phyloP scores from a whole-genome alignment of 2,113 vertebrate genomes.

The Esox niger region DNA sequence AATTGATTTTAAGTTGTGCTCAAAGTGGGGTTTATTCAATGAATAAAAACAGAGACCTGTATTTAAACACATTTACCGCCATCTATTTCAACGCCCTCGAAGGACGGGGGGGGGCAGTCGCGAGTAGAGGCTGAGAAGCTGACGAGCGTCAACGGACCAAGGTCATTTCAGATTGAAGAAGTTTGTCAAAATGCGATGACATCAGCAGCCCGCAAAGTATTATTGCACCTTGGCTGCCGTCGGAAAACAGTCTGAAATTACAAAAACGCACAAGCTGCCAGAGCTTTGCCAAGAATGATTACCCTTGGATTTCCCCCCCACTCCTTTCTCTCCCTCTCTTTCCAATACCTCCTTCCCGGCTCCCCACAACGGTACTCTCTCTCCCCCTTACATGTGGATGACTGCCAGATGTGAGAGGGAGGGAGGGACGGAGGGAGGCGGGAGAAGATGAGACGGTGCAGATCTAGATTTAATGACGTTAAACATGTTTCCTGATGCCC shows the following conservation, averaged over 20 bases:
- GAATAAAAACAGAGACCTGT: too few relatives aligned
- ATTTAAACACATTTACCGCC: too few relatives aligned
- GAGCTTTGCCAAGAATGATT: slow-evolving; percentile 85
- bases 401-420: slow-evolving; percentile 84
- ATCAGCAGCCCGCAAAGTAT: slow-evolving; percentile 90
- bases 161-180: slow-evolving; percentile 93
- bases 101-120: slow-evolving; percentile 36
- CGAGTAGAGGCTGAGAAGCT: slow-evolving; percentile 72
- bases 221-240: slow-evolving; percentile 82
- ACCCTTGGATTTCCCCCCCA: slow-evolving; percentile 73
- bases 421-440: slow-evolving; percentile 27
- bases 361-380: slow-evolving; percentile 19
- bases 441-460: too few relatives aligned
- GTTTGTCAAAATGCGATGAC: slow-evolving; percentile 96
- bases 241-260: slow-evolving; percentile 88
- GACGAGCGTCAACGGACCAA: slow-evolving; percentile 78
- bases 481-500: slow-evolving; percentile 95
- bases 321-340: neutral
- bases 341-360: slow-evolving; percentile 36
- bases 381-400: slow-evolving; percentile 49
- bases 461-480: slow-evolving; percentile 94
- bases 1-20: too few relatives aligned
- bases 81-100: too few relatives aligned
- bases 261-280: slow-evolving; percentile 71
- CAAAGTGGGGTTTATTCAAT: too few relatives aligned